Evolutionary conservation across 2,888 invertebrate genomes (phyloP).

Genomic region (Sthenelais limicola): DNA sequence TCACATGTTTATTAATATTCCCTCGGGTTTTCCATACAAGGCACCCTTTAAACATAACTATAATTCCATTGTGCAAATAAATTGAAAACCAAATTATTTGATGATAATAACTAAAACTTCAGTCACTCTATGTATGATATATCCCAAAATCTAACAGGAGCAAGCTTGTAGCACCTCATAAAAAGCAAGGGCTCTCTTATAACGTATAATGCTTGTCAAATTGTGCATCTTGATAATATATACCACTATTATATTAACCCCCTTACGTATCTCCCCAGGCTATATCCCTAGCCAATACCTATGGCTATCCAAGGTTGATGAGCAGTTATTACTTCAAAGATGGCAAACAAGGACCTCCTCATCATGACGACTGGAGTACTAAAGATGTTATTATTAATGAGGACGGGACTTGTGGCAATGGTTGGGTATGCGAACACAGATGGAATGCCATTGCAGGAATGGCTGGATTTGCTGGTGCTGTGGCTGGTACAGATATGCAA

Average conservation of each 20-base stretch:
- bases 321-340: slow-evolving; percentile 83
- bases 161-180: no score
- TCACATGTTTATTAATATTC: no score
- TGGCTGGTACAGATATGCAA: slow-evolving; percentile 68
- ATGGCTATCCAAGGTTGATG: slow-evolving; percentile 82
- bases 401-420: slow-evolving; percentile 76
- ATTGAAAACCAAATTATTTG: no score
- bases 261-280: slow-evolving; percentile 72
- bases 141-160: no score
- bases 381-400: slow-evolving; percentile 39
- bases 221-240: not conserved
- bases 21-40: no score
- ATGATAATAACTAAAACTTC: no score
- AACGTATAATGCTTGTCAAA: no score
- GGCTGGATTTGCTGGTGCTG: slow-evolving; percentile 40
- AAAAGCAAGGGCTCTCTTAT: no score
- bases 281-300: slow-evolving; percentile 82
- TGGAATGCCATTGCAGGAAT: slow-evolving; percentile 28
- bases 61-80: no score
- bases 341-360: slow-evolving; percentile 38
- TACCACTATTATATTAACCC: not conserved
- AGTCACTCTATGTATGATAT: no score
- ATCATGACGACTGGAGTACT: slow-evolving; percentile 34
- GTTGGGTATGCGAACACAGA: slow-evolving; percentile 64
- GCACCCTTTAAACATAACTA: no score